phyloP scores from a whole-genome alignment of 2,113 vertebrate genomes.

The Morone saxatilis region DNA sequence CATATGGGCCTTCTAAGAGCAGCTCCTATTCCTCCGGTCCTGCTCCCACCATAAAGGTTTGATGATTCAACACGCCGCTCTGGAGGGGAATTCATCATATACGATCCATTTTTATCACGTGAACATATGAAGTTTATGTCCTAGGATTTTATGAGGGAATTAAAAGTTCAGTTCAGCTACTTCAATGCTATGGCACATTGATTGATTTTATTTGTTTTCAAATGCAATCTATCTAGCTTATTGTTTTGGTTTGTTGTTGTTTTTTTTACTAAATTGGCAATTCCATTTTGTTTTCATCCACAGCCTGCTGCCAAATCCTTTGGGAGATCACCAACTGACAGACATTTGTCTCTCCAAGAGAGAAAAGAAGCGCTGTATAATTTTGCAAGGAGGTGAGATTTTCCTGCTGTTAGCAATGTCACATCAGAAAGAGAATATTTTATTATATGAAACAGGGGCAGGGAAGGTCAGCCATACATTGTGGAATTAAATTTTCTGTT shows the following conservation, averaged over 20 bases:
- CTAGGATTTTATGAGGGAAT: no score
- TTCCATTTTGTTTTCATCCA: slow-evolving; percentile 23
- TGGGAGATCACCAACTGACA: slow-evolving; percentile 90
- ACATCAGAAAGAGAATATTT: neutral
- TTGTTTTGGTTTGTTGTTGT: neutral
- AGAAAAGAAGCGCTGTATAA: slow-evolving; percentile 94
- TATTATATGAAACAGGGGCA: neutral
- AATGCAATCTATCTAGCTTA: neutral
- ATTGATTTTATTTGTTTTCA: neutral
- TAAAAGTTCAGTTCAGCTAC: neutral
- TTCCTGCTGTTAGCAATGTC: neutral
- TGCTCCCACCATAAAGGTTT: slow-evolving; percentile 78
- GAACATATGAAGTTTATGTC: neutral
- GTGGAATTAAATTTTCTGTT: neutral
- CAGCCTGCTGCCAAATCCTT: slow-evolving; percentile 88
- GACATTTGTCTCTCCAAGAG: slow-evolving; percentile 96
- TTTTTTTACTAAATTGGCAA: neutral
- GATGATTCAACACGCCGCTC: neutral
- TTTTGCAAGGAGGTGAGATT: slow-evolving; percentile 93
- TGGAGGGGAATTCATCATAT: neutral
- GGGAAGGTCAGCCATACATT: neutral
- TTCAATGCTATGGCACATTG: neutral
- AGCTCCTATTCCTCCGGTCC: slow-evolving; percentile 47
- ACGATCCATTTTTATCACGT: neutral
- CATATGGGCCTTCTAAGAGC: slow-evolving; percentile 64